phyloP scores from a whole-genome alignment of 2,888 invertebrate genomes.

The Platynereis dumerilii region DNA sequence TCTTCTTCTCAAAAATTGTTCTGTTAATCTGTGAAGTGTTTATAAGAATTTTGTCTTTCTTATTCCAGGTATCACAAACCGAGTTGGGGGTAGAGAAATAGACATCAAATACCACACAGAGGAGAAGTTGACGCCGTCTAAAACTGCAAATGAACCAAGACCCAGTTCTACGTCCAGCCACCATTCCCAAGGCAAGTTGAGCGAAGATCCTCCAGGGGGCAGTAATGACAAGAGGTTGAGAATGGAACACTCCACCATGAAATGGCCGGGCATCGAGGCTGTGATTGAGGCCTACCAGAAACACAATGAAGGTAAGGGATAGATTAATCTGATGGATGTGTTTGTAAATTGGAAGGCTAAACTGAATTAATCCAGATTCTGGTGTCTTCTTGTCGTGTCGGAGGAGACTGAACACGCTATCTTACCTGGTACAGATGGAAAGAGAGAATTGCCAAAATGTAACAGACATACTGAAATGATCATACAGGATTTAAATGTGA shows the following conservation, averaged over 20 bases:
- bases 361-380: too few relatives aligned
- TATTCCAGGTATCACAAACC: background rate
- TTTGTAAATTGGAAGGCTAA: too few relatives aligned
- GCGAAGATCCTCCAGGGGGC: background rate
- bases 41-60: too few relatives aligned
- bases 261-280: slow-evolving; percentile 63
- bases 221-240: background rate
- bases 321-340: background rate
- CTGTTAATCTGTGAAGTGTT: too few relatives aligned
- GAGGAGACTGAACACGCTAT: too few relatives aligned
- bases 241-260: slow-evolving; percentile 7
- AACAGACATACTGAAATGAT: background rate
- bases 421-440: too few relatives aligned
- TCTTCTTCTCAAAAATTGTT: too few relatives aligned
- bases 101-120: background rate
- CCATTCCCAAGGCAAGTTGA: background rate
- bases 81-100: background rate
- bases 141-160: background rate
- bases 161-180: background rate
- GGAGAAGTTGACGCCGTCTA: slow-evolving; percentile 3
- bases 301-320: slow-evolving; percentile 30
- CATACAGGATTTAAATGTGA: background rate
- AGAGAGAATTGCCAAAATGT: too few relatives aligned
- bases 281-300: slow-evolving; percentile 59
- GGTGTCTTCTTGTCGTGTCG: too few relatives aligned